Evolutionary conservation across 2,888 invertebrate species (phyloP).

Genomic region (Encarsia formosa): DNA sequence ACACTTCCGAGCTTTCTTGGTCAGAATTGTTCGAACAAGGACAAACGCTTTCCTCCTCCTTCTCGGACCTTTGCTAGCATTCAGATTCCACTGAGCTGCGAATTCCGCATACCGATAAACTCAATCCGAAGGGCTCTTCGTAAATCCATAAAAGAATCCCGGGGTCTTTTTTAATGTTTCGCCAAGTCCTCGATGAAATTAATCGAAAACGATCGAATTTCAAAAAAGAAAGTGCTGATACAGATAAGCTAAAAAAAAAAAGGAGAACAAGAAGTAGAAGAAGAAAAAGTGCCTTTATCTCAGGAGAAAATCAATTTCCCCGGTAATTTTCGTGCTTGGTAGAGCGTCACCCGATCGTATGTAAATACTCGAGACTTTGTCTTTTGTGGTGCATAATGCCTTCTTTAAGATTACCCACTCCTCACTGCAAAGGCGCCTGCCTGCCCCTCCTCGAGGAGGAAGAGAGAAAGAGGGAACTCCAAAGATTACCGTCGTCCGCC

Average conservation of each 20-base stretch:
- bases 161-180: too few species aligned
- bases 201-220: too few species aligned
- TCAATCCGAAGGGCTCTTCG: constrained; percentile 42
- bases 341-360: constrained; percentile 19
- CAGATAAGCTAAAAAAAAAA: too few species aligned
- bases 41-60: constrained; percentile 28
- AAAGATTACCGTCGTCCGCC: constrained; percentile 50
- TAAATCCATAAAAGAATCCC: constrained; percentile 28
- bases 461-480: too few species aligned
- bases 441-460: too few species aligned
- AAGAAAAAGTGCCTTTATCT: constrained; percentile 22
- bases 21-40: constrained; percentile 20
- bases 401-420: constrained; percentile 22
- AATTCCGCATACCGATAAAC: constrained; percentile 44
- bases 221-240: too few species aligned
- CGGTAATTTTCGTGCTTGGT: constrained; percentile 23
- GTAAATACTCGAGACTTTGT: constrained; percentile 26
- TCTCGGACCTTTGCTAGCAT: constrained; percentile 41
- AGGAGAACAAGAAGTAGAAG: constrained; percentile 24
- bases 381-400: constrained; percentile 1
- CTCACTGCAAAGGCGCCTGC: constrained; percentile 29
- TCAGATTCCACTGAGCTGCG: constrained; percentile 44
- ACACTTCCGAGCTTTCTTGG: constrained; percentile 17
- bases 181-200: too few species aligned
- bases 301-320: constrained; percentile 28